Evolutionary conservation across 2,113 vertebrate genomes (phyloP).

Genomic region (Mormyrus iriodes): DNA sequence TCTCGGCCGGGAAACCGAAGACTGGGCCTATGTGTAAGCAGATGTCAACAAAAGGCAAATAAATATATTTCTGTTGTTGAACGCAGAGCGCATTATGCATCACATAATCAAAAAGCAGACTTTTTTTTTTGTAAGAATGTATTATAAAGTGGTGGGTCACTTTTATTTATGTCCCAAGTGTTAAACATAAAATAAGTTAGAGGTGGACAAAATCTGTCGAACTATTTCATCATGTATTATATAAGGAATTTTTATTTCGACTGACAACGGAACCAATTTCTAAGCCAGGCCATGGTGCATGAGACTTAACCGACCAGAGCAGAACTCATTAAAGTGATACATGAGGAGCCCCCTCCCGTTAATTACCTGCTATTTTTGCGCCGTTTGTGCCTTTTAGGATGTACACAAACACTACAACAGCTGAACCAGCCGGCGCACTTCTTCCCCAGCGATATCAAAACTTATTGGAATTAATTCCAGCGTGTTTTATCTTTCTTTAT

Average conservation of each 20-base stretch:
- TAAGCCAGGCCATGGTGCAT: not conserved
- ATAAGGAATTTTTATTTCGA: not conserved
- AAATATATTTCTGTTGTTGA: constrained; percentile 17
- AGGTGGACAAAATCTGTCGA: not conserved
- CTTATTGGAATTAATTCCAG: not conserved
- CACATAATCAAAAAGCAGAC: not conserved
- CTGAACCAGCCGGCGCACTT: not conserved
- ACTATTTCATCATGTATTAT: not conserved
- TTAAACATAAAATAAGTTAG: not conserved
- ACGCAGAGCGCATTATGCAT: not conserved
- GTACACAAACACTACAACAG: not conserved
- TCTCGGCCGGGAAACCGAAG: constrained; percentile 45
- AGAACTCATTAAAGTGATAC: not conserved
- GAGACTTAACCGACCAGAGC: not conserved
- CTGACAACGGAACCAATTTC: not conserved
- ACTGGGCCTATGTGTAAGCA: constrained; percentile 47
- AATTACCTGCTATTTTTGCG: not conserved
- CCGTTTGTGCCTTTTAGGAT: not conserved
- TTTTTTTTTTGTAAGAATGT: not conserved
- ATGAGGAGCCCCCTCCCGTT: not conserved
- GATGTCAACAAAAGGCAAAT: constrained; percentile 33
- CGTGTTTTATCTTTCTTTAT: not conserved
- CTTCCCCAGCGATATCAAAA: not conserved
- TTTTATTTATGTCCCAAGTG: not conserved
- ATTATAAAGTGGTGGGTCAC: not conserved